Evolutionary conservation across 2,797 vertebrate species (phyloP).

Genomic region (Oreochromis mossambicus): DNA sequence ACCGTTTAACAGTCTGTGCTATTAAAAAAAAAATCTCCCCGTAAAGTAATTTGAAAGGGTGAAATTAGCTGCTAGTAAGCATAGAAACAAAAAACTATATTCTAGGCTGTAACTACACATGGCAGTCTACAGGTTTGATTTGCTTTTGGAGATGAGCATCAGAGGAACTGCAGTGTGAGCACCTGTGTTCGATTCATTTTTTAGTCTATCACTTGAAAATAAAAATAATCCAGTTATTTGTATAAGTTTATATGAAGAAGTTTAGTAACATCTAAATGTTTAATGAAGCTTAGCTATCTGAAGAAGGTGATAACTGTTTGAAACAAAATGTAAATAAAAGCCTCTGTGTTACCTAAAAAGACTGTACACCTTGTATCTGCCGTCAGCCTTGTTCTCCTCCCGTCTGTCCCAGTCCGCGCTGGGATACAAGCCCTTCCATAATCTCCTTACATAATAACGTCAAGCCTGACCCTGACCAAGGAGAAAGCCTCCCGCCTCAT

Average conservation of each 20-base stretch:
- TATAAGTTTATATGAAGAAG: background rate
- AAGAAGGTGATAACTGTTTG: background rate
- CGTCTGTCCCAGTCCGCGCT: background rate
- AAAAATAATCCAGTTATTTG: too few species aligned
- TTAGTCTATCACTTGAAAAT: background rate
- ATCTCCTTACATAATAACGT: slow-evolving; percentile 54
- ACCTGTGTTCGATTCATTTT: background rate
- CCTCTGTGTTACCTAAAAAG: background rate
- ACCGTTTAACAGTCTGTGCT: background rate
- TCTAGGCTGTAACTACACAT: background rate
- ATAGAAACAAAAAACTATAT: background rate
- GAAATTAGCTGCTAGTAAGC: background rate
- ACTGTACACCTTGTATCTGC: background rate
- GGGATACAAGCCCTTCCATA: slow-evolving; percentile 10
- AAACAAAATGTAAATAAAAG: background rate
- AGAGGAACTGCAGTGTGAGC: background rate
- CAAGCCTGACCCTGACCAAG: slow-evolving; percentile 38
- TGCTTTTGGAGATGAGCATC: background rate
- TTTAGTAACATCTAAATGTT: background rate
- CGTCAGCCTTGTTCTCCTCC: background rate
- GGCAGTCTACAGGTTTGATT: background rate
- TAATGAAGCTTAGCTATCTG: background rate
- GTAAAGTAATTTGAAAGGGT: background rate
- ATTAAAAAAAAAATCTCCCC: background rate
- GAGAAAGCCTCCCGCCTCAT: slow-evolving; percentile 11